Base-by-base conservation (phyloP, 2,113 vertebrate genomes). In the Corynorhinus townsendii region DNA sequence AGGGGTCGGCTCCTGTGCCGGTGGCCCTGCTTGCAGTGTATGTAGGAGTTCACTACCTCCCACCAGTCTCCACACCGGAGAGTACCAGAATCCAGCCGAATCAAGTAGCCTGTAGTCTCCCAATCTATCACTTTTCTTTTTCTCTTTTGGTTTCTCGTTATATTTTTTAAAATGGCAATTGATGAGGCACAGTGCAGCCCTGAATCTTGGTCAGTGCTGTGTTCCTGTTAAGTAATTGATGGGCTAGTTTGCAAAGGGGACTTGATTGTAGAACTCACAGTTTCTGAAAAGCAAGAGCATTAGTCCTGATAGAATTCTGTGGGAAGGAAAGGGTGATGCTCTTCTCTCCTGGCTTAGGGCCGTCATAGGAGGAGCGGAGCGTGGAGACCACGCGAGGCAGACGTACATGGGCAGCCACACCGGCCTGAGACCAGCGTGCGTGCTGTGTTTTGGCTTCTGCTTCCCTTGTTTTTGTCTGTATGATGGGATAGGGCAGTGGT, bases 321-420 rank as follows among this genome's bases (percentile, higher is more conserved):
- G 35, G 64, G 40, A 9, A 35, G 24, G 26, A 28, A 26, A 49
- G 54, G 35, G 16, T 35, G 20, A 59, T 22, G 4, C 0, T 69
- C 12, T 52, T 52, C 40, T 38, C 88, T 45, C 11, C 28, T 16
- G 2, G 24, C 76, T 56, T 11, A 62, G 26, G 69, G 33, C 28
- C 0, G 33, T 26, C 76, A 26, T 11, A 9, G 69, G 62, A 66
- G 16, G 1, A 11, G 11, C 4, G 7, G 28, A 26, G 11, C 43
- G 38, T 2, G 0, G 71, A 49, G 93, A 43, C 52, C 82, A 5
- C 0, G 11, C 3, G n/a, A 24, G 64, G 43, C 43, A 56, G 54
- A 12, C 30, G 5, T 10, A 1, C 4, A 0, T 0, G n/a, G 33
- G 11, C 14, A 62, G 73, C 33, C 4, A 0, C 40, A 28, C 33